Base-by-base conservation (phyloP, 2,113 vertebrate genomes). In the Columba janthina region DNA sequence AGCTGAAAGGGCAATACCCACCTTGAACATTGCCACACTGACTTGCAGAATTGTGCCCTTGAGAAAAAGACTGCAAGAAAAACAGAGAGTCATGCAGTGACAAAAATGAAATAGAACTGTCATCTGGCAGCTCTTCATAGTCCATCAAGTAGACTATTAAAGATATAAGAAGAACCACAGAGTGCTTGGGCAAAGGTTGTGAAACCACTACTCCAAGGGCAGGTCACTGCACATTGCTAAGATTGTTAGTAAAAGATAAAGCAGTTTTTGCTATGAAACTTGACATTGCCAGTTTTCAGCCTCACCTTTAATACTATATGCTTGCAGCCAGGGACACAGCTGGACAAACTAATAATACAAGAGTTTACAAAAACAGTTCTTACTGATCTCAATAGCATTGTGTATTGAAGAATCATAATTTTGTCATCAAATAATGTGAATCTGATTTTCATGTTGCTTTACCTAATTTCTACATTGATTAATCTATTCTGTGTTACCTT, bases 71-170 rank as follows among this genome's bases (percentile, higher is more conserved):
- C 91, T 61, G 82, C 31, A 65, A 97, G 96, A 93, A 96, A 98
- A 97, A 98, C 80, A 72, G 96, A 97, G 94, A 93, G 85, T 87
- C 80, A 96, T 77, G 74, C 95, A 96, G 93, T 97, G 97, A 98
- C 98, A 98, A 98, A 98, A 98, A 98, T 98, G 98, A 98, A 98
- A 98, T 98, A 98, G 97, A 98, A 96, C 97, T 98, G 97, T 98
- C 98, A 98, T 96, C 97, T 84, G 94, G 98, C 96, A 97, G 97
- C 98, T 98, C 97, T 97, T 98, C 98, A 97, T 97, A 98, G 97
- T 97, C 96, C 89, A 96, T 98, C 98, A 98, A 91, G 32, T 94
- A 97, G 97, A 98, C 97, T 97, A 98, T 98, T 98, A 97, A 96
- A 97, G 97, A 97, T 97, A 97, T 97, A 97, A 98, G 97, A 97